Evolutionary conservation across 1,140 invertebrate species (phyloP), one percentile per base, ranked within the genome.

Genomic region (Bombus turneri): DNA sequence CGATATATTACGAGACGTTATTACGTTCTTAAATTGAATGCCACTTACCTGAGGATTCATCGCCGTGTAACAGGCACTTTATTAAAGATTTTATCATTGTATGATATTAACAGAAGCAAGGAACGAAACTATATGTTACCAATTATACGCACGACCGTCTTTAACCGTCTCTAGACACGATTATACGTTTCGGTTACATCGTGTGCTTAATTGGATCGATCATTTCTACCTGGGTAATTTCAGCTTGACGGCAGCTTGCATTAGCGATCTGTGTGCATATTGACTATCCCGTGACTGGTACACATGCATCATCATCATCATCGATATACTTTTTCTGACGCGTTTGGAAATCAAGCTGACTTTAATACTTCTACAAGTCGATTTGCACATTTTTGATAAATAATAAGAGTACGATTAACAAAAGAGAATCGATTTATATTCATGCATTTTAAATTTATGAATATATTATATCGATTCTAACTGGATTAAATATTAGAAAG

Each of bases 201-300:
- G 81, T 72, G 31, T 76, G 73, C 81, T 86, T 86, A 83, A 83
- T 86, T 76, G 85, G 73, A 86, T 73, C 81, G 85, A 86, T 86
- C 83, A 73, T 81, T 85, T 85, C 83, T 81, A 85, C 59, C 78
- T 62, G 59, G 43, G 83, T 81, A 83, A 86, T 86, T 86, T 77
- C 85, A 86, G 57, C 69, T 72, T 69, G 62, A 72, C 73, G 64
- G 72, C 47, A 18, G 41, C n/a, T 57, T 83, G 64, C 85, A 76
- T 83, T 82, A 76, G 39, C 64, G 47, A 43, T 81, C 72, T 34
- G 39, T 59, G 53, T 15, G 18, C 39, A 10, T 37, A 47, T 37
- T 37, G 28, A n/a, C 75, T 18, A 79, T 62, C 37, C 37, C 39
- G 39, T n/a, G 37, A 79, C 39, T 28, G 37, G n/a, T 57, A 77